Conservation (phyloP, 2,113 vertebrate genomes). For the Neogobius melanostomus region DNA sequence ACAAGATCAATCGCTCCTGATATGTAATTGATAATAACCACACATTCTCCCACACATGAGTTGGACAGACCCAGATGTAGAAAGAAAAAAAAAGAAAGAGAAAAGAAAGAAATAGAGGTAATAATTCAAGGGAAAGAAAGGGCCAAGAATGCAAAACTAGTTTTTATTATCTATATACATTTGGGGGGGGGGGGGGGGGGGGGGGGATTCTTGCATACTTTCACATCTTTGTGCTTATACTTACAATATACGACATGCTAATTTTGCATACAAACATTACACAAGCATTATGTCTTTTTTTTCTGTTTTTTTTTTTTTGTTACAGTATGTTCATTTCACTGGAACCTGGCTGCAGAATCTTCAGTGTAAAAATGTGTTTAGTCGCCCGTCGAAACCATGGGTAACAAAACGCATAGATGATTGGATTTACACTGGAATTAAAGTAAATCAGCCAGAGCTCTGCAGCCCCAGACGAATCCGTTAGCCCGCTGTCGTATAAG, state of each 20-base stretch:
- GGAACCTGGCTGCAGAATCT: constrained; percentile 39
- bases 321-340: constrained; percentile 23
- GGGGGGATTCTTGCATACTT: no score
- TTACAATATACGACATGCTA: no score
- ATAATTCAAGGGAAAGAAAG: no score
- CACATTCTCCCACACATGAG: constrained; percentile 36
- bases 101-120: no score
- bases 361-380: constrained; percentile 30
- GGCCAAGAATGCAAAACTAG: constrained; percentile 2
- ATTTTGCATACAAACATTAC: no score
- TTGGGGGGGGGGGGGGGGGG: no score
- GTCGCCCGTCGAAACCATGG: constrained; percentile 51
- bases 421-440: constrained; percentile 53
- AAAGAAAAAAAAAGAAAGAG: no score
- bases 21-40: background rate
- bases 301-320: background rate
- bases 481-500: background rate
- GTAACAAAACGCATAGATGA: constrained; percentile 47
- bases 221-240: no score
- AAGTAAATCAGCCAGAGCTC: constrained; percentile 43
- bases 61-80: constrained; percentile 13
- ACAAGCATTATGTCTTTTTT: no score
- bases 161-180: no score
- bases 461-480: constrained; percentile 16
- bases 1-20: background rate